Base-by-base conservation (phyloP, 2,797 vertebrate species). In the Poeciliopsis presidionis region DNA sequence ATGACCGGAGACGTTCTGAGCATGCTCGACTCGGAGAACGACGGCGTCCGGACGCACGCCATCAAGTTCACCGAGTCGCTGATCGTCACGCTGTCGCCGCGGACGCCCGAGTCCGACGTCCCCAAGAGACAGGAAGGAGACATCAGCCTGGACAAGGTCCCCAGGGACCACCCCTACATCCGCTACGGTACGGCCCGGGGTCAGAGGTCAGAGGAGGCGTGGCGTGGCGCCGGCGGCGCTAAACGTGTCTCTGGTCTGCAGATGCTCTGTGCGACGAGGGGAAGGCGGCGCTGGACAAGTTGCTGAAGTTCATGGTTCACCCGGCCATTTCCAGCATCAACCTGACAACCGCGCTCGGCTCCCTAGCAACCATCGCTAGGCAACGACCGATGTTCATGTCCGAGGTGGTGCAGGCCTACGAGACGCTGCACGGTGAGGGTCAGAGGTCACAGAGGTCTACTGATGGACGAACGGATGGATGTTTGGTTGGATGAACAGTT, bases 381-480 rank as follows among this genome's bases (percentile, higher is more conserved):
- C 98, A 99, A 90, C 94, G 98, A 9, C 98, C 98, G 3, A 98
- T 98, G 96, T 99, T 99, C 92, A 99, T 99, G 98, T 97, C 97
- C 0, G 96, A 99, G 85, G 98, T 99, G 89, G 97, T 99, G 87
- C 98, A 99, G 82, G 97, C 98, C 1, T 99, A 98, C 0, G 97
- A 98, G 91, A 97, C 96, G 0, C 91, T 99, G 18, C 98, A 99
- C 0, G 98, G 98, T 99, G 81, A 95, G 96, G 78, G 59, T 53
- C 51, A 53, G 51, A n/a, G 51, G 51, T 53, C 7, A 9, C 51
- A 20, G 0, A 25, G 20, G 8, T 25, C 20, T 49, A 49, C 47
- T 8, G 51, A 25, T 53, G 7, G 49, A 22, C 7, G 0, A 7
- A 53, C 25, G 51, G 51, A 25, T n/a, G 51, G 53, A 11, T n/a